Percentiles rank a stretch among this genome's conserved stretches.
These are phyloP conservation scores for Excalfactoria chinensis DNA, from an alignment of 2,113 vertebrate genomes.

Conservation along the genomic window DNA sequence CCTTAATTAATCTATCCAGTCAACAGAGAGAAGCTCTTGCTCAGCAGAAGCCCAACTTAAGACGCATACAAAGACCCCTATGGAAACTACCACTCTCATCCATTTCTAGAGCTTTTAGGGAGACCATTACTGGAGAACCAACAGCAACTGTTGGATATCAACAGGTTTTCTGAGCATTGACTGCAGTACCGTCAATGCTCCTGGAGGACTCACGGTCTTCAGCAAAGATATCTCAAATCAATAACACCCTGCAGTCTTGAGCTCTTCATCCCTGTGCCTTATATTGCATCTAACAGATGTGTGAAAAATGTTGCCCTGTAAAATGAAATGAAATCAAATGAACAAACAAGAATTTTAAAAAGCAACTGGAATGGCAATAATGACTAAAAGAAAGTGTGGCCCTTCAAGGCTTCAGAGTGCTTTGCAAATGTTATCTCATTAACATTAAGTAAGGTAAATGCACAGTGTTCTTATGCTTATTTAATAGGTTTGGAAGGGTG, in stretches of 20 bases:
- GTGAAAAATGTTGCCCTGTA: not conserved
- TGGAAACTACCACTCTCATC: not conserved
- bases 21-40: not conserved
- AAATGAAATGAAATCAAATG: not conserved
- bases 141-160: not conserved
- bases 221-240: not conserved
- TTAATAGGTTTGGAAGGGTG: slow-evolving; percentile 3
- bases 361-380: not conserved
- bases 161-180: not conserved
- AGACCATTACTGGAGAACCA: not conserved
- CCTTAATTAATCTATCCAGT: not conserved
- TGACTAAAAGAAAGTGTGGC: not conserved
- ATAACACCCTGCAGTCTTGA: not conserved
- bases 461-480: not conserved
- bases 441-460: slow-evolving; percentile 9
- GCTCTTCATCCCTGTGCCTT: not conserved
- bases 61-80: not conserved
- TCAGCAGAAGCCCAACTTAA: not conserved
- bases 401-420: not conserved
- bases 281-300: not conserved
- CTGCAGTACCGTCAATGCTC: not conserved
- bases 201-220: not conserved
- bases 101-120: not conserved
- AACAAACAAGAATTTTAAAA: not conserved
- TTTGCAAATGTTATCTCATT: slow-evolving; percentile 26